Evolutionary conservation across 2,888 invertebrate species (phyloP).

Genomic region (Ommatoiulus sabulosus): DNA sequence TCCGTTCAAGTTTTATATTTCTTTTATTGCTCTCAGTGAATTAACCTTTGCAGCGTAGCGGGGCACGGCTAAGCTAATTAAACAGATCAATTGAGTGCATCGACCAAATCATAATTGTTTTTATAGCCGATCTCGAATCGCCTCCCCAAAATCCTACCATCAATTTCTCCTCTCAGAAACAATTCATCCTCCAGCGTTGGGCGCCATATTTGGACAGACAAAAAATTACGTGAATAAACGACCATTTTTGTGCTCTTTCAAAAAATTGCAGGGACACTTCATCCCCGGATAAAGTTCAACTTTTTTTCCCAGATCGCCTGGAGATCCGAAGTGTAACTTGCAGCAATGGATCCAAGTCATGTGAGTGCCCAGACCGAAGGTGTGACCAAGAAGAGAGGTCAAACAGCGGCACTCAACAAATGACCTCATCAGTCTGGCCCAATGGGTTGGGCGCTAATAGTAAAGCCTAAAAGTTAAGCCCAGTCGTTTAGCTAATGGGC

Average conservation of each 20-base stretch:
- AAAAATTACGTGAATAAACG: background rate
- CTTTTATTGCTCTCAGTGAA: conserved; percentile 39
- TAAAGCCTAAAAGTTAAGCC: conserved; percentile 23
- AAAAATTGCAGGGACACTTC: no score
- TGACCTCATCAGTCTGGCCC: conserved; percentile 1
- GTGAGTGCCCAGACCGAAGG: background rate
- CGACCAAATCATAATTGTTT: conserved; percentile 36
- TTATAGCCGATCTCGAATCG: conserved; percentile 40
- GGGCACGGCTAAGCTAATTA: conserved; percentile 40
- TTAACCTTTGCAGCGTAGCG: conserved; percentile 28
- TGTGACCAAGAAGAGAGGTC: background rate
- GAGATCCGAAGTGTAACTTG: no score
- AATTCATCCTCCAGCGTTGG: background rate
- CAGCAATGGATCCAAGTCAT: background rate
- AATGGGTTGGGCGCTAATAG: background rate
- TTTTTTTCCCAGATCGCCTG: no score
- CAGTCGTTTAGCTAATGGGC: conserved; percentile 31
- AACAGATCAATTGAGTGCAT: conserved; percentile 43
- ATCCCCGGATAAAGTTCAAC: no score
- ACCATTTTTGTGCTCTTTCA: background rate
- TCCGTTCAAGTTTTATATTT: conserved; percentile 40
- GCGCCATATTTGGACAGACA: background rate
- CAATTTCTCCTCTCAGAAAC: background rate
- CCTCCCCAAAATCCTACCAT: conserved; percentile 3
- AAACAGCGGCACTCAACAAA: background rate